Conservation (phyloP, 2,888 invertebrate species). For the Dryomyza anilis region DNA sequence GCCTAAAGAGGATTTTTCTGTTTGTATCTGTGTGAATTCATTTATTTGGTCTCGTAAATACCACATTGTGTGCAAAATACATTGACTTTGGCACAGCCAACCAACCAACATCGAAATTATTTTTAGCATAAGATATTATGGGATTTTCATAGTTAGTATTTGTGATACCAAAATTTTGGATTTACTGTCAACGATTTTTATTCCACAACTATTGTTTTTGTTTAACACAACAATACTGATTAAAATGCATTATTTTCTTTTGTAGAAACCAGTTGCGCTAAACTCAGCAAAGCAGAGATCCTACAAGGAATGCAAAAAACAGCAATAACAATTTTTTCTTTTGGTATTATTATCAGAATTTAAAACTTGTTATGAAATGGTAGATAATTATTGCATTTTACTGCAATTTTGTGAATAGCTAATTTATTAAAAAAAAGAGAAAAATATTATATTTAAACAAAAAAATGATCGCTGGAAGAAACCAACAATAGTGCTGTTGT, state of each 20-base stretch:
- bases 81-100: too few species aligned
- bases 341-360: background rate
- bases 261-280: slow-evolving; percentile 57
- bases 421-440: slow-evolving; percentile 19
- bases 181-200: too few species aligned
- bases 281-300: background rate
- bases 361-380: background rate
- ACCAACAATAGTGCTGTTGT: too few species aligned
- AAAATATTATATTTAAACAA: too few species aligned
- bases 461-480: too few species aligned
- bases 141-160: background rate
- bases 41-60: too few species aligned
- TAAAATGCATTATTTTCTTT: slow-evolving; percentile 6
- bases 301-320: slow-evolving; percentile 14
- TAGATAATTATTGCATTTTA: slow-evolving; percentile 2
- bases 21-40: too few species aligned
- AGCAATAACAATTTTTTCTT: slow-evolving; percentile 8
- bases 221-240: background rate
- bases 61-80: too few species aligned
- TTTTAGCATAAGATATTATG: too few species aligned
- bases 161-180: background rate
- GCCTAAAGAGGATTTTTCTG: too few species aligned
- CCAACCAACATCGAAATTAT: too few species aligned
- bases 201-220: too few species aligned
- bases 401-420: slow-evolving; percentile 15